Percentiles rank a stretch among this genome's conserved stretches.
These are phyloP conservation scores for Nymphalis io DNA, from an alignment of 1,140 invertebrate species.

Conservation along the genomic window DNA sequence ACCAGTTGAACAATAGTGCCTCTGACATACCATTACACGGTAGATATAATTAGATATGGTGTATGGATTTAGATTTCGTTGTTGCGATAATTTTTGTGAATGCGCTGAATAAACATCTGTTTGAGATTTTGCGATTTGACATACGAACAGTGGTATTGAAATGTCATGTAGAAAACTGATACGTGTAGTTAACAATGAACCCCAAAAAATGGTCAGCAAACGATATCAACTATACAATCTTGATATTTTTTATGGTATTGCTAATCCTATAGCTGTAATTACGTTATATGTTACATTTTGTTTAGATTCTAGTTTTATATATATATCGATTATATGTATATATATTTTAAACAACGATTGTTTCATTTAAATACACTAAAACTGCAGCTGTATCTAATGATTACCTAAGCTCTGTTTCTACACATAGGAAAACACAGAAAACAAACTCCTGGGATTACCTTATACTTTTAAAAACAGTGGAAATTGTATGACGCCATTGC, in stretches of 20 bases:
- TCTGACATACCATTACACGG: constrained; percentile 72
- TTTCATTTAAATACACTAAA: no score
- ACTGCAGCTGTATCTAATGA: no score
- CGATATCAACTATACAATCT: constrained; percentile 28
- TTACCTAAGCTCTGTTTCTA: no score
- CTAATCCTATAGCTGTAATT: constrained; percentile 5
- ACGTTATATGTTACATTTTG: not conserved
- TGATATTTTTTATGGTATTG: constrained; percentile 23
- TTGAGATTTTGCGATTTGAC: constrained; percentile 66
- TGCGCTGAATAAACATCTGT: constrained; percentile 73
- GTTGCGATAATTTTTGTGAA: constrained; percentile 76
- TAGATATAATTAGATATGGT: constrained; percentile 80
- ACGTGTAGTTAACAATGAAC: constrained; percentile 55
- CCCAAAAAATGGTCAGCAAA: constrained; percentile 71
- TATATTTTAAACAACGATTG: not conserved
- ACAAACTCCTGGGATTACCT: no score
- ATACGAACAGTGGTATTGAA: constrained; percentile 66
- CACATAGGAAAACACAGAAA: no score
- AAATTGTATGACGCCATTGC: no score
- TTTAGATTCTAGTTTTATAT: not conserved
- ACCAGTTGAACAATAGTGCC: constrained; percentile 61
- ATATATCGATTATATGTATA: not conserved
- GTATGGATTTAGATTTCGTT: constrained; percentile 74
- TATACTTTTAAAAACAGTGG: no score
- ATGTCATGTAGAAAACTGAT: constrained; percentile 75